These are phyloP conservation scores for Arizona elegans DNA, from an alignment of 2,113 vertebrate species.

Conservation along the genomic window DNA sequence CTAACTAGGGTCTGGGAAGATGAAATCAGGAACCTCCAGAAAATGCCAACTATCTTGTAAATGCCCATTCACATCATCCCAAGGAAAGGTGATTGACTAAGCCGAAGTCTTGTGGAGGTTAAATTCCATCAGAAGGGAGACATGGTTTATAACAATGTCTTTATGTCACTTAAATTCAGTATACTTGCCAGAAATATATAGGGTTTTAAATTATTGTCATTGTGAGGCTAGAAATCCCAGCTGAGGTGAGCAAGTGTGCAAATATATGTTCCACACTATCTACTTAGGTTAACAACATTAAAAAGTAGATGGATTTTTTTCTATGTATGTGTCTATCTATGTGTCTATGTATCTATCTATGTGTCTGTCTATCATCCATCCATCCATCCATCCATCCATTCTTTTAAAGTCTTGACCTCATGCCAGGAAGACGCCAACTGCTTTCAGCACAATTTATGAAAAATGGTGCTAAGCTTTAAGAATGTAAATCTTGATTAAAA, in stretches of 20 bases:
- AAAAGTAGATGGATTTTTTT: background rate
- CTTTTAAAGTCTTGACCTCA: background rate
- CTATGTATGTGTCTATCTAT: too few relatives aligned
- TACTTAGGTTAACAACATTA: background rate
- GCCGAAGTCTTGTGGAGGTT: background rate
- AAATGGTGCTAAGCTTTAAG: background rate
- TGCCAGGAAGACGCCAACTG: too few relatives aligned
- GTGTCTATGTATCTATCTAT: background rate
- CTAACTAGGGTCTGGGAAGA: background rate
- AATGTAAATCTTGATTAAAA: background rate
- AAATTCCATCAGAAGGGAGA: background rate
- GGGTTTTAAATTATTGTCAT: background rate
- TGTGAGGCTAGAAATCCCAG: background rate
- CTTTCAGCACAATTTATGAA: background rate
- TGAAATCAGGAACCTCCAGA: background rate
- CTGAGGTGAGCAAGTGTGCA: background rate
- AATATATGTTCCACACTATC: background rate
- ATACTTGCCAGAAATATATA: background rate
- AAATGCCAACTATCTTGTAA: background rate
- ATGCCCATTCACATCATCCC: background rate
- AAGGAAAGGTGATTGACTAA: background rate
- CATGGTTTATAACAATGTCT: background rate
- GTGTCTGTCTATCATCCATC: too few relatives aligned
- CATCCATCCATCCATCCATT: too few relatives aligned
- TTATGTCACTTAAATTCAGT: background rate